A percentile compares a stretch with the other conserved stretches of the same genome.
Evolutionary conservation across 2,888 invertebrate genomes (phyloP).

Genomic region (Apodemia duryi): DNA sequence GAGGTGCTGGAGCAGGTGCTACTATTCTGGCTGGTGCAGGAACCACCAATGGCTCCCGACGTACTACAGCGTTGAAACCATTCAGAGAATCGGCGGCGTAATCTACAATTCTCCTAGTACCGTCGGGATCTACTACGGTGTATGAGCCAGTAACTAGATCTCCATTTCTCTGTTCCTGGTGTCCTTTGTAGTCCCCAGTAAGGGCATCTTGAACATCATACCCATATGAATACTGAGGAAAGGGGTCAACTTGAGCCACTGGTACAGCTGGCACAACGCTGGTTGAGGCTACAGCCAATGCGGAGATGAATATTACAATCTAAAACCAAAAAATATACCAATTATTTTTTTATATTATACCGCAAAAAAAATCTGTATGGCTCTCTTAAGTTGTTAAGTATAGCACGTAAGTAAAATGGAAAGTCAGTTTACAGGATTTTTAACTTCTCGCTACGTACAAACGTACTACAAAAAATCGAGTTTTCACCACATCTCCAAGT

Average conservation of each 20-base stretch:
- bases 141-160: constrained; percentile 79
- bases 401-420: no score
- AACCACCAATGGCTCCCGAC: constrained; percentile 67
- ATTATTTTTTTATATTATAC: constrained; percentile 3
- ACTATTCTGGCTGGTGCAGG: constrained; percentile 45
- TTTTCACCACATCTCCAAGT: no score
- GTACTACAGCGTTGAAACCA: constrained; percentile 79
- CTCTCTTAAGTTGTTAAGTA: no score
- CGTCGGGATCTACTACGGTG: constrained; percentile 76
- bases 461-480: no score
- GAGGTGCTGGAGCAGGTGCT: constrained; percentile 47
- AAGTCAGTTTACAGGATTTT: no score
- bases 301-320: constrained; percentile 75
- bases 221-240: constrained; percentile 78
- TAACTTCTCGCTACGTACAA: no score
- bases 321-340: constrained; percentile 36
- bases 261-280: constrained; percentile 61
- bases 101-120: constrained; percentile 76
- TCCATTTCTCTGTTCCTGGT: constrained; percentile 76
- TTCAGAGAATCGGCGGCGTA: constrained; percentile 77
- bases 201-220: constrained; percentile 79
- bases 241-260: constrained; percentile 54
- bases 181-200: constrained; percentile 80
- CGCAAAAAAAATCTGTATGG: no score
- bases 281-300: constrained; percentile 55